A percentile compares a stretch with the other conserved stretches of the same genome.
These are phyloP conservation scores for Polypedilum vanderplanki DNA, from an alignment of 1,140 invertebrate species.

Conservation along the genomic window DNA sequence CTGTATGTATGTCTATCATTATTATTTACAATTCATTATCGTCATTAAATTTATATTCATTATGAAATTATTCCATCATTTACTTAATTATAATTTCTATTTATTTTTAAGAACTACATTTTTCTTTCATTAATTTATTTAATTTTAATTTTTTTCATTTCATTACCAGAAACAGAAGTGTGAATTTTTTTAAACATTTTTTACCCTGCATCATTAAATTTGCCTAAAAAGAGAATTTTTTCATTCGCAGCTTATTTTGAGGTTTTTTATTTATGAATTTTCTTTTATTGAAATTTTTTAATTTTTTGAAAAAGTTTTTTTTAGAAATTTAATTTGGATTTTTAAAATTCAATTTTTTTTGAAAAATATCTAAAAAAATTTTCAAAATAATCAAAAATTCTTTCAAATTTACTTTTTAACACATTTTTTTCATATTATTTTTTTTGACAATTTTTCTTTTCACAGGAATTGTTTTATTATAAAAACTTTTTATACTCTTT, in stretches of 20 bases:
- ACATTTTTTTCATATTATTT: too few relatives aligned
- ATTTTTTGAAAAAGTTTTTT: not conserved
- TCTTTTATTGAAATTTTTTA: not conserved
- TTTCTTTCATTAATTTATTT: too few relatives aligned
- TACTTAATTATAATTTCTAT: too few relatives aligned
- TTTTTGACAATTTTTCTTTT: not conserved
- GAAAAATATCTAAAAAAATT: too few relatives aligned
- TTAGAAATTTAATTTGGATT: too few relatives aligned
- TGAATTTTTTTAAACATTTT: not conserved
- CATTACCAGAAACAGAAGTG: not conserved
- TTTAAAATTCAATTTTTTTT: too few relatives aligned
- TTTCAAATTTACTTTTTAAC: too few relatives aligned
- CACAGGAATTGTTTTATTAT: not conserved
- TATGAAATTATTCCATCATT: constrained; percentile 9
- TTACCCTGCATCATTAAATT: constrained; percentile 18
- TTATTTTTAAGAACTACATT: too few relatives aligned
- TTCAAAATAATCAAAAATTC: too few relatives aligned
- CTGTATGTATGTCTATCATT: not conserved
- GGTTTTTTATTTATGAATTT: not conserved
- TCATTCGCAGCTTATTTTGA: not conserved
- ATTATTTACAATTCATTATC: constrained; percentile 8
- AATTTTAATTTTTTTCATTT: too few relatives aligned
- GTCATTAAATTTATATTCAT: constrained; percentile 1
- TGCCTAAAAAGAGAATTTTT: not conserved
- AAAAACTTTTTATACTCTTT: not conserved